Evolutionary conservation across 2,888 invertebrate genomes (phyloP).

Genomic region (Endomychus coccineus): DNA sequence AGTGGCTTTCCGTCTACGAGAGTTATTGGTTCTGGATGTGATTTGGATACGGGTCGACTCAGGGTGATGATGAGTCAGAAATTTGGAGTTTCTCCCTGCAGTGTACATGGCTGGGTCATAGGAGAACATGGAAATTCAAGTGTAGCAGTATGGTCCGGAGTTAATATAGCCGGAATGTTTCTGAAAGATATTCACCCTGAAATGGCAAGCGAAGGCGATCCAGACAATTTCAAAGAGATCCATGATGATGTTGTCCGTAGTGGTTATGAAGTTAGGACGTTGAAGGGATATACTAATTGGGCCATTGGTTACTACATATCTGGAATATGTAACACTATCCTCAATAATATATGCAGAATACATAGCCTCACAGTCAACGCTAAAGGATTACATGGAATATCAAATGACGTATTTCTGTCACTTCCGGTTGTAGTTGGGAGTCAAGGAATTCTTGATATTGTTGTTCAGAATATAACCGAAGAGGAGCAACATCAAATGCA

Average conservation of each 20-base stretch:
- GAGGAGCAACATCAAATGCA: conserved; percentile 55
- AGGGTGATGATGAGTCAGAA: conserved; percentile 73
- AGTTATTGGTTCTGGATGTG: conserved; percentile 85
- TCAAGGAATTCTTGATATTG: conserved; percentile 62
- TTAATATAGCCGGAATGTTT: conserved; percentile 83
- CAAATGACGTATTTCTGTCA: conserved; percentile 77
- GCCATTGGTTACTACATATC: conserved; percentile 78
- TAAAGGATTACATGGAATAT: conserved; percentile 73
- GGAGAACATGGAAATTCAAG: conserved; percentile 58
- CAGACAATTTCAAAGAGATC: conserved; percentile 70
- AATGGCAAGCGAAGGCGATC: conserved; percentile 64
- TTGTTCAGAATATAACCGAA: conserved; percentile 63
- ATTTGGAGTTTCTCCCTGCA: conserved; percentile 68
- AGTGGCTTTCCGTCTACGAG: conserved; percentile 73
- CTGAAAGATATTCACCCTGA: conserved; percentile 69
- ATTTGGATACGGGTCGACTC: conserved; percentile 81
- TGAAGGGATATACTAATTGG: conserved; percentile 89
- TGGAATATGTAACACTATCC: conserved; percentile 60
- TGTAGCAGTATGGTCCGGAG: conserved; percentile 89
- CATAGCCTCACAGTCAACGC: conserved; percentile 74
- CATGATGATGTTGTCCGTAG: conserved; percentile 79
- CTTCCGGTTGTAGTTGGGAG: conserved; percentile 70
- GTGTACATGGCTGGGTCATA: conserved; percentile 81
- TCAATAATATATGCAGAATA: conserved; percentile 66
- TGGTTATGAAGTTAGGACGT: conserved; percentile 78